Base-by-base conservation (phyloP, 2,797 vertebrate species). In the Myiotriccus ornatus region DNA sequence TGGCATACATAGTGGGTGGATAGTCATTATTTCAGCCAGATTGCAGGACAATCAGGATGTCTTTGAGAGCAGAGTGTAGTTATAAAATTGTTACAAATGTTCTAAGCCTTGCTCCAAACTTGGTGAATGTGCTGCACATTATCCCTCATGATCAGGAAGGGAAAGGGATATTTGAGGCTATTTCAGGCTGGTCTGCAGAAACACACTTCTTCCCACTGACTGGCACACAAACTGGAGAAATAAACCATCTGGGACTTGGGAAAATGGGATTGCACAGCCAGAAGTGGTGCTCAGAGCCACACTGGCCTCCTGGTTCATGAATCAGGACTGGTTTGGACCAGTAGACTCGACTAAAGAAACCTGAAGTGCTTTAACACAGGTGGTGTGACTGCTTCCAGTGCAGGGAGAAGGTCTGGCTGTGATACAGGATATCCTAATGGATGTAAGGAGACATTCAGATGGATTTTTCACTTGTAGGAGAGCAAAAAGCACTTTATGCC, bases 121-220 rank as follows among this genome's bases (percentile, higher is more conserved):
- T 46, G 8, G 35, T 47, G 37, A 30, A 23, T 27, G 6, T 2
- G 24, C 47, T 47, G 4, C 1, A 0, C 0, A 0, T 63, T 75
- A 32, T 27, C 27, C 7, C 17, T 91, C 22, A 2, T 2, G 2
- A 73, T 80, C 47, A 35, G 44, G 39, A 82, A 47, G 10, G 67
- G 12, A 75, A 22, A 59, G 35, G 30, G 55, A 7, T 55, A 25
- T 55, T 39, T 69, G 39, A 27, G 37, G 47, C 24, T 80, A 1
- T 63, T 70, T 67, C 16, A 70, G 47, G 52, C 35, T 83, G 24
- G 18, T 62, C 18, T 79, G 71, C 64, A 85, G 71, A 56, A 93
- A 32, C 18, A 22, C 67, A 2, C 28, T 82, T 75, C 16, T 47
- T 93, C 59, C 44, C 32, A 37, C 16, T 67, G 64, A 27, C 22